Base-by-base conservation (phyloP, 2,113 vertebrate genomes). In the Steatornis caripensis region DNA sequence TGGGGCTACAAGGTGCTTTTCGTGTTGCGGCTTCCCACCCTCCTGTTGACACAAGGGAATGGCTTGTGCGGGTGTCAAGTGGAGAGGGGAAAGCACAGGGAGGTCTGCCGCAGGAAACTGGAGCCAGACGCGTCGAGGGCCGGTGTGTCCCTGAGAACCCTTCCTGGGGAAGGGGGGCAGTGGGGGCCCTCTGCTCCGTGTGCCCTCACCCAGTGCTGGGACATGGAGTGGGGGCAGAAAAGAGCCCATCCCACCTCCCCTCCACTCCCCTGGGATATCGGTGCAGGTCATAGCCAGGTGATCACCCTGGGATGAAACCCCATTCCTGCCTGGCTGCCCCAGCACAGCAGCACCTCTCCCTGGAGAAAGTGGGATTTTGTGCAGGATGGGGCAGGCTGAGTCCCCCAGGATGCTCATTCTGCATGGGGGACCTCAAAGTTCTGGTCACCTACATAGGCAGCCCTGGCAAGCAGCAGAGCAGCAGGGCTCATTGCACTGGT, bases 121-220 rank as follows among this genome's bases (percentile, higher is more conserved):
- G 45, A 95, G 69, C 72, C 71, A 86, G 43, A 34, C 3, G 0
- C 3, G 4, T 34, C 1, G 5, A 74, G 39, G 61, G 15, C 46
- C 70, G 65, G 43, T 0, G 0, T 61, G 53, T 95, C 57, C 84
- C 3, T 11, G 48, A 87, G 65, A 65, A 24, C 57, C 53, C 49
- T 95, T 81, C 29, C 36, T 1, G 1, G 30, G 27, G 36, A 70
- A 70, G 30, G 34, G 26, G 30, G 8, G 6, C 16, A 69, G 37
- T 0, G 0, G 11, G 19, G 14, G 19, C 16, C 23, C 10, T 89
- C 26, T 60, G 34, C 48, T 90, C 74, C n/a, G 8, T 2, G 3
- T 64, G 43, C 17, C 30, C 46, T 89, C 39, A 51, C 15, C 22
- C 14, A 41, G 32, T 2, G 1, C 43, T 78, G 43, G 30, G 39